Evolutionary conservation across 2,797 vertebrate species (phyloP).

Genomic region (Columba guinea): DNA sequence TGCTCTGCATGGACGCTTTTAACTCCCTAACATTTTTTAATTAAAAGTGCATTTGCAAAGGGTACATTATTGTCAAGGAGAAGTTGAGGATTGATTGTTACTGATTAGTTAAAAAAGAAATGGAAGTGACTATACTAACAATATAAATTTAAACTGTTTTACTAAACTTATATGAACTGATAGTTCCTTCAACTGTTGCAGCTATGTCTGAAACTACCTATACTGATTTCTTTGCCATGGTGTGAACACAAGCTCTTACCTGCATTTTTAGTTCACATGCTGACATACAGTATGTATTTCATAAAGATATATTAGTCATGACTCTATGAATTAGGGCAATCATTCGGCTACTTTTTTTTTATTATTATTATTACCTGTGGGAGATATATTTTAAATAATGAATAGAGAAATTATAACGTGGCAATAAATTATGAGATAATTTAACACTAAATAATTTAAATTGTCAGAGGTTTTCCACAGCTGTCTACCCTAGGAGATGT

Average conservation of each 20-base stretch:
- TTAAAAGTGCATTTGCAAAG: neutral
- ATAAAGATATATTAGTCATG: neutral
- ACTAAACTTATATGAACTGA: neutral
- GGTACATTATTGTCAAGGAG: neutral
- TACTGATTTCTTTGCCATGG: neutral
- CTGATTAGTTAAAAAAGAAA: neutral
- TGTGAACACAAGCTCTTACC: neutral
- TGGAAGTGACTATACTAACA: neutral
- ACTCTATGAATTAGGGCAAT: neutral
- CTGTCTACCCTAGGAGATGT: neutral
- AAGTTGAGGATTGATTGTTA: neutral
- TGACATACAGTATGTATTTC: neutral
- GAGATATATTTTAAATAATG: neutral
- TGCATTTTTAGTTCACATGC: neutral
- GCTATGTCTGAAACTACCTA: neutral
- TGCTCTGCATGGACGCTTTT: neutral
- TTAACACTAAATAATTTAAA: neutral
- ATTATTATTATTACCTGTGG: neutral
- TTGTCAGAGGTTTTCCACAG: neutral
- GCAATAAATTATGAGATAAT: neutral
- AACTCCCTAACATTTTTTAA: neutral
- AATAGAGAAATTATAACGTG: neutral
- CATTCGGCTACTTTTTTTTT: neutral
- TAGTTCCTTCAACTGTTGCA: neutral
- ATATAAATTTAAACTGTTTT: neutral